phyloP scores from a whole-genome alignment of 2,888 invertebrate species.

The Mycogona germanica region DNA sequence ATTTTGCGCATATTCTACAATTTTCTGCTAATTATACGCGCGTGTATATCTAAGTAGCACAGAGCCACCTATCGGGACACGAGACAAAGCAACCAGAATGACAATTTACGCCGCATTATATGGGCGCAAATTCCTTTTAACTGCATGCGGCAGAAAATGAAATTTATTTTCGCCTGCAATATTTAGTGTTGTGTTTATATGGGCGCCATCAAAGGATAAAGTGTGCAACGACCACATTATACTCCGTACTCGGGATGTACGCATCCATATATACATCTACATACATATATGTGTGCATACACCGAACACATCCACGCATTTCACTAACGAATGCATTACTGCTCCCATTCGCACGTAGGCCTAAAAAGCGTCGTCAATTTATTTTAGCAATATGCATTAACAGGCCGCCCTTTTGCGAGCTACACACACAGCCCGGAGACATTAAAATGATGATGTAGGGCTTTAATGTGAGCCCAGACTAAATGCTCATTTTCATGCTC shows the following conservation, averaged over 20 bases:
- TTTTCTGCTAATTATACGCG: too few species aligned
- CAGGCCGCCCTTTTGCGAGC: neutral
- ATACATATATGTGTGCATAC: neutral
- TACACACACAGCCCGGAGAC: too few species aligned
- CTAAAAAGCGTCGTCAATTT: too few species aligned
- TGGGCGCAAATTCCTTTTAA: neutral
- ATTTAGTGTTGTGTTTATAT: neutral
- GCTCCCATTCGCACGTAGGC: too few species aligned
- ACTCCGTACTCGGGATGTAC: too few species aligned
- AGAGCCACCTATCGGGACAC: neutral
- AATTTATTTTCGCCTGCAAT: conserved; percentile 6
- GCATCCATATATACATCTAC: conserved; percentile 1
- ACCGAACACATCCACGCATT: neutral
- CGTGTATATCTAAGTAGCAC: too few species aligned
- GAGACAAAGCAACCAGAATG: neutral
- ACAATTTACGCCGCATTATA: neutral
- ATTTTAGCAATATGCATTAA: conserved; percentile 9
- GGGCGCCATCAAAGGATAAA: too few species aligned
- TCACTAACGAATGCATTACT: too few species aligned
- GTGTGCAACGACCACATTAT: too few species aligned
- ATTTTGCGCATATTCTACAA: too few species aligned
- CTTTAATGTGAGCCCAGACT: conserved; percentile 1
- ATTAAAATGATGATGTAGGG: conserved; percentile 14
- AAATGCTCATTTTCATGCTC: conserved; percentile 13
- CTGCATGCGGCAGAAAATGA: neutral